These are phyloP conservation scores for Pseudopipra pipra DNA, from an alignment of 2,113 vertebrate genomes.

Conservation along the genomic window DNA sequence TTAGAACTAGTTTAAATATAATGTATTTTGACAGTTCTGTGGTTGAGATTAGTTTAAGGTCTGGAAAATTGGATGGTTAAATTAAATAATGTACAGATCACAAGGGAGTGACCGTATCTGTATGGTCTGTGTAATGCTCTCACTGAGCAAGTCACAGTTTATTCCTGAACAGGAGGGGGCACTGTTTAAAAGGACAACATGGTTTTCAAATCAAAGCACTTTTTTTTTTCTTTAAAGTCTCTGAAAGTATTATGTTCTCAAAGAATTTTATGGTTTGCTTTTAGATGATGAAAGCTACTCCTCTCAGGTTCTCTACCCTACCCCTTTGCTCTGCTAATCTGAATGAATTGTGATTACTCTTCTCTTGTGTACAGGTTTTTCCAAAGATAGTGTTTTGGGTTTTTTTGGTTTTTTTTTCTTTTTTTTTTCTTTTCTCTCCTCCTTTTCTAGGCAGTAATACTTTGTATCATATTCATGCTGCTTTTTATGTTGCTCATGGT, in stretches of 20 bases:
- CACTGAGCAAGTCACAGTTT: neutral
- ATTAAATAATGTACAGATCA: neutral
- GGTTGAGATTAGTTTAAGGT: constrained; percentile 7
- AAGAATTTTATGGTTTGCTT: neutral
- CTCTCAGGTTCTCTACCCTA: neutral
- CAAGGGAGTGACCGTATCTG: neutral
- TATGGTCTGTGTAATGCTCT: rapidly evolving
- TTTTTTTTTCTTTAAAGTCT: neutral
- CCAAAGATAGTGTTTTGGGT: neutral
- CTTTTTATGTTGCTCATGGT: neutral
- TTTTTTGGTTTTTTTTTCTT: neutral
- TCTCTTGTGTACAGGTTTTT: neutral
- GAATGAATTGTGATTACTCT: neutral
- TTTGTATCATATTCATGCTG: neutral
- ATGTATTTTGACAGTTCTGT: constrained; percentile 16
- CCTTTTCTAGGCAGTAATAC: neutral
- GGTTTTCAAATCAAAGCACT: neutral
- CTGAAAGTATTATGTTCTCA: neutral
- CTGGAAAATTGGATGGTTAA: constrained; percentile 21
- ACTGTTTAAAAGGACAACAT: constrained; percentile 69
- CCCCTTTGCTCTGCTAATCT: neutral
- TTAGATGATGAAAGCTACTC: neutral
- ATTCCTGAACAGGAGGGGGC: constrained; percentile 56
- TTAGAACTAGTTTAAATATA: neutral
- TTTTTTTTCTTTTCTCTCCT: neutral